Conservation (phyloP, 2,113 vertebrate species). For the Donacobius atricapilla region DNA sequence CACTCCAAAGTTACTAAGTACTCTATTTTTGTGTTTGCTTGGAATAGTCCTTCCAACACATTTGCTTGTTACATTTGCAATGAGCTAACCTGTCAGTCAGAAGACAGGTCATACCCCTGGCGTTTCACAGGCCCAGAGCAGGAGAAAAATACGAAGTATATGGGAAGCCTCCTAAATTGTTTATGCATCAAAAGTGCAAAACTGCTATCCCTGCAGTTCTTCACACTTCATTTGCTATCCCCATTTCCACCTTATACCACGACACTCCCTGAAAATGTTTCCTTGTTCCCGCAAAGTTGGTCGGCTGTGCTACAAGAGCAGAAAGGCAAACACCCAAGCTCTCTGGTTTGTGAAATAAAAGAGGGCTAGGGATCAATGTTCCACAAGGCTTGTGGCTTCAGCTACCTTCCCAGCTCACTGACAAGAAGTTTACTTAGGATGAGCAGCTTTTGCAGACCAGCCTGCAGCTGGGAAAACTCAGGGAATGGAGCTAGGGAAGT, state of each 20-base stretch:
- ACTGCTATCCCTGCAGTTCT: background rate
- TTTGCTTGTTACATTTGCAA: background rate
- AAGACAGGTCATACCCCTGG: background rate
- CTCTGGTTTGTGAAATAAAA: background rate
- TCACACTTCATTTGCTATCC: background rate
- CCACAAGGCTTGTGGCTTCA: background rate
- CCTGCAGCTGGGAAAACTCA: background rate
- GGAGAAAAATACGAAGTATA: background rate
- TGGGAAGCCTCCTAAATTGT: background rate
- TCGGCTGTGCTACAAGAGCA: background rate
- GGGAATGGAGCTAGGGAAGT: too few species aligned
- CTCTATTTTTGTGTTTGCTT: background rate
- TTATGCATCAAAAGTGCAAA: background rate
- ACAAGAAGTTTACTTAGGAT: background rate
- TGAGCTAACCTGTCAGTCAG: background rate
- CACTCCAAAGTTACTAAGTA: background rate
- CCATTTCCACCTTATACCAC: background rate
- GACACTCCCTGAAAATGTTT: background rate
- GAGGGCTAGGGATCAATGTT: background rate
- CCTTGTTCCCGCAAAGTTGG: background rate
- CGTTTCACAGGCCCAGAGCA: background rate
- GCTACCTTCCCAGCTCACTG: background rate
- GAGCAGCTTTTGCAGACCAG: background rate
- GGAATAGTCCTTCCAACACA: background rate
- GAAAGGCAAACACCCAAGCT: background rate